Base-by-base conservation (phyloP, 2,888 invertebrate genomes). In the Elmis aenea region DNA sequence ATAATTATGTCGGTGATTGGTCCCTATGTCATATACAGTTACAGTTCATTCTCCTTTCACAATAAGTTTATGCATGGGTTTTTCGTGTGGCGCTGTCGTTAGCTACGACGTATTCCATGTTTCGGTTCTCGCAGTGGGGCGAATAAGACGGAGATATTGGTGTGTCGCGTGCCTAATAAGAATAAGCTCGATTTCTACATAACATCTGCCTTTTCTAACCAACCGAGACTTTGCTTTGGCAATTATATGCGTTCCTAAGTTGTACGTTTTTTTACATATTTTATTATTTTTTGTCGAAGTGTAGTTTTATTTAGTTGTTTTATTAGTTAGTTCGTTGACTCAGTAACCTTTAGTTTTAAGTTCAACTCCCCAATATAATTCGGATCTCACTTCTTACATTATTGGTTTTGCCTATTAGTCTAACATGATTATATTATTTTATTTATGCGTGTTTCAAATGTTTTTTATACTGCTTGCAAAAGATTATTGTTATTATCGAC, bases 121-220 rank as follows among this genome's bases (percentile, higher is more conserved):
- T 20, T 35, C n/a, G n/a, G n/a, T n/a, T n/a, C n/a, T n/a, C n/a
- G n/a, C n/a, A n/a, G n/a, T n/a, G n/a, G n/a, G n/a, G n/a, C n/a
- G n/a, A n/a, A n/a, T n/a, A n/a, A n/a, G n/a, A n/a, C n/a, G n/a
- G n/a, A n/a, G n/a, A n/a, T n/a, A n/a, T n/a, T n/a, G n/a, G n/a
- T n/a, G 20, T 6, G 6, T 14, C 11, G 13, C 27, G 12, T 13
- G 5, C 21, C 30, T 15, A 18, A 32, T 16, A 22, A 32, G 24
- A 32, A 32, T 16, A 16, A 23, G 6, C 1, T 14, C 6, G 26
- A 38, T 30, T 42, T 42, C 44, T 48, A 52, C 49, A 54, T 58
- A 66, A 66, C 67, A 67, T 64, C 67, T 67, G 67, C 64, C 63
- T 61, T 60, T 58, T 60, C 60, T 62, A 63, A 59, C 65, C 67